Evolutionary conservation across 2,797 vertebrate species (phyloP), one percentile per base, ranked within the genome.

Genomic region (Mallotus villosus): DNA sequence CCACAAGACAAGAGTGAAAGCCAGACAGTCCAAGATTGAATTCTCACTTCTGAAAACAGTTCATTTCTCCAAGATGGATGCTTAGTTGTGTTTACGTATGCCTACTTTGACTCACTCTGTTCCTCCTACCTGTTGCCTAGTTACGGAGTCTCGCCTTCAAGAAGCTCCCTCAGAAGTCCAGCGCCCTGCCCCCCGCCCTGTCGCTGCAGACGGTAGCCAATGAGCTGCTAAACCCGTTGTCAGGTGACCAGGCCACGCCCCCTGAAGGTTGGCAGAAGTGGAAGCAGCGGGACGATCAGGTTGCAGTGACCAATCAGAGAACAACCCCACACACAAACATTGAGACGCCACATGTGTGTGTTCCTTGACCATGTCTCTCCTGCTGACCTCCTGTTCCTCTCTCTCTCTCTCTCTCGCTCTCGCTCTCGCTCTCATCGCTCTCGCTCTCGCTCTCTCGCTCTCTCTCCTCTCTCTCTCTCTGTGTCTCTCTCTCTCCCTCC

Each of bases 251-350:
- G 27, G 78, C 69, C 27, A 75, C 81, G 32, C 90, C 89, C n/a
- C 80, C 92, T 46, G 94, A 96, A 76, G 94, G 93, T 1, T 98
- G 96, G 95, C 95, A 97, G 82, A 94, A 97, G 74, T 97, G 96
- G 97, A 96, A 94, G 84, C 94, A 95, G 86, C 95, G 89, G 89
- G 97, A 98, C 73, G 96, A 97, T 49, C 96, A 97, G 95, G 97
- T 98, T 98, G 86, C 62, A 49, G 16, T 37, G 22, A 7, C 14
- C 19, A 57, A 12, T 32, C 9, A 6, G 19, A 7, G 19, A 7
- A 67, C 49, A 24, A 4, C 32, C 6, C 12, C 62, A 16, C 61
- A 27, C 17, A 29, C 19, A 63, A 25, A 11, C 32, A 41, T 11
- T 17, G 27, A 32, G 14, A 19, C 61, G 57, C 57, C 2, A 58